A percentile compares a stretch with the other conserved stretches of the same genome.
Evolutionary conservation across 2,113 vertebrate species (phyloP).

Genomic region (Piaya cayana): DNA sequence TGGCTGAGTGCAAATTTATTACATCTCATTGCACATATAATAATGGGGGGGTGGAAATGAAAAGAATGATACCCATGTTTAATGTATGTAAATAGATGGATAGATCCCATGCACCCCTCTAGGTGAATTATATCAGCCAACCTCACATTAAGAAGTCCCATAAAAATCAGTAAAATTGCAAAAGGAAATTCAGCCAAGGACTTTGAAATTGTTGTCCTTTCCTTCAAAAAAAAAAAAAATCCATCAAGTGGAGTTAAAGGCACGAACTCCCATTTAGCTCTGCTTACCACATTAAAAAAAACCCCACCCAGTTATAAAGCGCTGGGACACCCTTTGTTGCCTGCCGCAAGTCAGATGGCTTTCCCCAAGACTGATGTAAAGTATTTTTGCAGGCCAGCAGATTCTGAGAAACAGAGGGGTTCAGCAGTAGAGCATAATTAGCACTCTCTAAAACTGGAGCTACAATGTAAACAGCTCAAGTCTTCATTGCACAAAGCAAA

Average conservation of each 20-base stretch:
- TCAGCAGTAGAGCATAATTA: constrained; percentile 70
- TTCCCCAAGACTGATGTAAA: not conserved
- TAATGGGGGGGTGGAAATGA: not conserved
- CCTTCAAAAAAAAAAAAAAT: not conserved
- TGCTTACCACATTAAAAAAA: not conserved
- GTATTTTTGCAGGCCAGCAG: constrained; percentile 61
- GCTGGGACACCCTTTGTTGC: constrained; percentile 10
- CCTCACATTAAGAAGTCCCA: not conserved
- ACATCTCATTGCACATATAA: not conserved
- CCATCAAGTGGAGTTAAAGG: not conserved
- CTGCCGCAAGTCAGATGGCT: not conserved
- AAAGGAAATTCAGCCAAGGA: not conserved
- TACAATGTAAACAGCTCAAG: constrained; percentile 74
- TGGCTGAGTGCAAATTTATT: constrained; percentile 19
- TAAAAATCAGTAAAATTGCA: not conserved
- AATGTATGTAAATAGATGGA: not conserved
- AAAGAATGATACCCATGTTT: not conserved
- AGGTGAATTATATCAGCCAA: not conserved
- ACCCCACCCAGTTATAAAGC: not conserved
- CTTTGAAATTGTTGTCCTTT: not conserved
- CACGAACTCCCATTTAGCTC: not conserved
- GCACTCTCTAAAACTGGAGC: constrained; percentile 77
- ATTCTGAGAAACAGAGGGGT: constrained; percentile 65
- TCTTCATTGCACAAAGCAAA: constrained; percentile 70
- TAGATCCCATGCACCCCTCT: not conserved